Evolutionary conservation across 1,140 invertebrate genomes (phyloP).

Genomic region (Polypedilum pembai): DNA sequence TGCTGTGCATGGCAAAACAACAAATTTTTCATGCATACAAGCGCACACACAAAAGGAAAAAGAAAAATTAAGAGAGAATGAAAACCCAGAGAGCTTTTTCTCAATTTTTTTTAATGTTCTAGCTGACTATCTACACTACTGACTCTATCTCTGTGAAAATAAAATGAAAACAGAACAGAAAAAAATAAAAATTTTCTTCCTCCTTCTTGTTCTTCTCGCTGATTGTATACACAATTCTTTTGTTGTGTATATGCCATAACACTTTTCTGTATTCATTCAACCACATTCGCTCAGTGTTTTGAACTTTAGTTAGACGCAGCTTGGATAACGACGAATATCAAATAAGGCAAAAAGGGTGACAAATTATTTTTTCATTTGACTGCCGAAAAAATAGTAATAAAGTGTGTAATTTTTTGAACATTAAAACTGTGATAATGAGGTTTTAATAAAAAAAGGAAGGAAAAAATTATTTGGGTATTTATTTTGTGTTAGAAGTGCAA

Average conservation of each 20-base stretch:
- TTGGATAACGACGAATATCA: neutral
- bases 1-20: neutral
- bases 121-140: neutral
- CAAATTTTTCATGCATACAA: neutral
- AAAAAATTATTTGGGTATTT: too few species aligned
- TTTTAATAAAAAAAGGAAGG: too few species aligned
- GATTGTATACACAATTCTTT: conserved; percentile 7
- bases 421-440: too few species aligned
- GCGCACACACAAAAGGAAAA: neutral
- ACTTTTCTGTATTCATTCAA: neutral
- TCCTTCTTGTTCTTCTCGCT: neutral
- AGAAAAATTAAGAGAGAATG: conserved; percentile 11
- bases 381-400: too few species aligned
- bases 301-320: conserved; percentile 16
- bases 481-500: too few species aligned
- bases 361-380: neutral
- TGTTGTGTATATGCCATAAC: neutral
- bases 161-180: too few species aligned
- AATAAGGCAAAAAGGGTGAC: neutral
- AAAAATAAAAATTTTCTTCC: too few species aligned
- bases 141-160: too few species aligned
- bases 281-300: neutral
- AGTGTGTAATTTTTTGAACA: too few species aligned
- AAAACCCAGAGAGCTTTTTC: neutral
- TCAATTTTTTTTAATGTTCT: conserved; percentile 17